Evolutionary conservation across 2,113 vertebrate species (phyloP).

Genomic region (Cyphomyrus discorhynchus): DNA sequence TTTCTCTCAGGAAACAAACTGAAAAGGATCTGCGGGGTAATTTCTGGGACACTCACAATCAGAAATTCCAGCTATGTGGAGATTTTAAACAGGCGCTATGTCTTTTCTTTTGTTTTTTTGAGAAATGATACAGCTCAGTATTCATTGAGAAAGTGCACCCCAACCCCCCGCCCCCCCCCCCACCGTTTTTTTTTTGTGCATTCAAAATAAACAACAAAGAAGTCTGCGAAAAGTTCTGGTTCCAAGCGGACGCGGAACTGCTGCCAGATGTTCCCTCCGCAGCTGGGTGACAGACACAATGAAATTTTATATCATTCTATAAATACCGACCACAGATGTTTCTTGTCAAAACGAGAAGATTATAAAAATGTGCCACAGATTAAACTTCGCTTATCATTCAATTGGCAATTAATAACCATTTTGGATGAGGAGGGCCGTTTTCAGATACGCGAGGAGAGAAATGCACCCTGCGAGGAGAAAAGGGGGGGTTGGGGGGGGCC

Average conservation of each 20-base stretch:
- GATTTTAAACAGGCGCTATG: conserved; percentile 23
- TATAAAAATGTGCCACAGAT: conserved; percentile 49
- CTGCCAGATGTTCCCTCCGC: conserved; percentile 55
- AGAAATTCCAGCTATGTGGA: neutral
- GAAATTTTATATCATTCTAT: conserved; percentile 66
- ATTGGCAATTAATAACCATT: conserved; percentile 37
- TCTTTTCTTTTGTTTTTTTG: neutral
- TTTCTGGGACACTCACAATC: neutral
- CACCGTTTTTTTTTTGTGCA: conserved; percentile 4
- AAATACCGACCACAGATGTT: conserved; percentile 61
- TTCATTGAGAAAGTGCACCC: conserved; percentile 20
- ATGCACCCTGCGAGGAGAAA: neutral
- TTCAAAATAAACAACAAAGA: conserved; percentile 25
- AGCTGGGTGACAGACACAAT: conserved; percentile 64
- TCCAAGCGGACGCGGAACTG: conserved; percentile 45
- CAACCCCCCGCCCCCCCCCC: neutral
- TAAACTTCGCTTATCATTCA: conserved; percentile 45
- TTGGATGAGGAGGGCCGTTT: conserved; percentile 5
- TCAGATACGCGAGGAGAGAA: conserved; percentile 3
- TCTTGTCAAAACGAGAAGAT: conserved; percentile 54
- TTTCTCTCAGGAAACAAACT: neutral
- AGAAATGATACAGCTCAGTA: neutral
- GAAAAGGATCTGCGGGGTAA: neutral
- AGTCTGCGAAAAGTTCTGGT: conserved; percentile 14
- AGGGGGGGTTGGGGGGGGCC: neutral